Evolutionary conservation across 2,888 invertebrate genomes (phyloP).

Genomic region (Sialis fuliginosa): DNA sequence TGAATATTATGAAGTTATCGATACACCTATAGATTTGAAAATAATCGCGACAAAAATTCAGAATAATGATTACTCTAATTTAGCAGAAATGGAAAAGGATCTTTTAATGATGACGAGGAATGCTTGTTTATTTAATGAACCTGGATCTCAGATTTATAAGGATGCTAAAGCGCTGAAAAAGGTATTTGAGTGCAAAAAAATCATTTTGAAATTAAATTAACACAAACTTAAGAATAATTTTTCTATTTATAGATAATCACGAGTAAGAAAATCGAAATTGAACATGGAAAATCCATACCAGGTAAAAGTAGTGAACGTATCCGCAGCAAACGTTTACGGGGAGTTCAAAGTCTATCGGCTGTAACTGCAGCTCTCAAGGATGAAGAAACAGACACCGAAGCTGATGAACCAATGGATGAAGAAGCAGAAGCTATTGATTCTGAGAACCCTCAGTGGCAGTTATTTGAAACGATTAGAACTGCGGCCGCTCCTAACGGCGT

Average conservation of each 20-base stretch:
- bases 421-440: constrained; percentile 28
- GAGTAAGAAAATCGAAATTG: constrained; percentile 51
- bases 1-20: constrained; percentile 87
- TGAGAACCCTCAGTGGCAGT: constrained; percentile 76
- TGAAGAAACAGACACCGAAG: constrained; percentile 44
- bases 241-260: constrained; percentile 29
- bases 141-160: constrained; percentile 90
- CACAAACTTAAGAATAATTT: constrained; percentile 6
- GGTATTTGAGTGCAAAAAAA: constrained; percentile 27
- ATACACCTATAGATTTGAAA: constrained; percentile 87
- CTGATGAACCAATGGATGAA: constrained; percentile 29
- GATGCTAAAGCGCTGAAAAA: constrained; percentile 81
- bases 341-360: constrained; percentile 34
- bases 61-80: constrained; percentile 55
- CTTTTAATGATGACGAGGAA: constrained; percentile 81
- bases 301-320: constrained; percentile 54
- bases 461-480: constrained; percentile 67
- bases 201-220: not conserved
- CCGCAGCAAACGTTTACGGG: constrained; percentile 36
- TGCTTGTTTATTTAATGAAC: constrained; percentile 91
- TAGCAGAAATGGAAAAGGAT: constrained; percentile 80
- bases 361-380: constrained; percentile 39
- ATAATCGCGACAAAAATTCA: constrained; percentile 84
- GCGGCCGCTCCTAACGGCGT: constrained; percentile 47
- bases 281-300: constrained; percentile 41